phyloP scores from a whole-genome alignment of 2,888 invertebrate genomes.

The Acronicta psi region DNA sequence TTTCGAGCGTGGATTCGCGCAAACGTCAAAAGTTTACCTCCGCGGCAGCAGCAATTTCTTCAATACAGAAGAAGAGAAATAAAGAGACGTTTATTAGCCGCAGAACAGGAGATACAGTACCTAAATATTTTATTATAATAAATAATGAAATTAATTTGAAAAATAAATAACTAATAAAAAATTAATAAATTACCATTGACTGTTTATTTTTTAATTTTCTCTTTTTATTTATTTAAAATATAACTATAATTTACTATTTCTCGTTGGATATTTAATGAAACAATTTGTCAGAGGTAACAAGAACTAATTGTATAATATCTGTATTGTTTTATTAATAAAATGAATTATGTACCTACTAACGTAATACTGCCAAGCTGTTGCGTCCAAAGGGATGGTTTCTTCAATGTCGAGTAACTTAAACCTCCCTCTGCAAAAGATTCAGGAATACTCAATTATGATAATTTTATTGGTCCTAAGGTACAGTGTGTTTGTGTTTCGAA shows the following conservation, averaged over 20 bases:
- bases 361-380: slow-evolving; percentile 48
- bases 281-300: background rate
- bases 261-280: background rate
- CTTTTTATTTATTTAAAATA: background rate
- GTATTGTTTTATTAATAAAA: slow-evolving; percentile 25
- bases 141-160: slow-evolving; percentile 36
- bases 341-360: slow-evolving; percentile 15
- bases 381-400: slow-evolving; percentile 17
- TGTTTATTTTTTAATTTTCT: background rate
- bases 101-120: too few species aligned
- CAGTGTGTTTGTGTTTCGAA: slow-evolving; percentile 14
- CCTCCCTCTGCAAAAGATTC: slow-evolving; percentile 18
- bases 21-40: slow-evolving; percentile 55
- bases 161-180: background rate
- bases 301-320: background rate
- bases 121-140: too few species aligned
- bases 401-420: slow-evolving; percentile 33
- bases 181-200: too few species aligned
- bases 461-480: slow-evolving; percentile 44
- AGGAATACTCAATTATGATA: slow-evolving; percentile 50
- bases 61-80: too few species aligned
- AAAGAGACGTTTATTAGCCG: too few species aligned
- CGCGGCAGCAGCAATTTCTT: slow-evolving; percentile 26
- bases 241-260: background rate
- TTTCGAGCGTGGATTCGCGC: slow-evolving; percentile 61